Evolutionary conservation across 2,113 vertebrate species (phyloP).

Genomic region (Poeciliopsis retropinna): DNA sequence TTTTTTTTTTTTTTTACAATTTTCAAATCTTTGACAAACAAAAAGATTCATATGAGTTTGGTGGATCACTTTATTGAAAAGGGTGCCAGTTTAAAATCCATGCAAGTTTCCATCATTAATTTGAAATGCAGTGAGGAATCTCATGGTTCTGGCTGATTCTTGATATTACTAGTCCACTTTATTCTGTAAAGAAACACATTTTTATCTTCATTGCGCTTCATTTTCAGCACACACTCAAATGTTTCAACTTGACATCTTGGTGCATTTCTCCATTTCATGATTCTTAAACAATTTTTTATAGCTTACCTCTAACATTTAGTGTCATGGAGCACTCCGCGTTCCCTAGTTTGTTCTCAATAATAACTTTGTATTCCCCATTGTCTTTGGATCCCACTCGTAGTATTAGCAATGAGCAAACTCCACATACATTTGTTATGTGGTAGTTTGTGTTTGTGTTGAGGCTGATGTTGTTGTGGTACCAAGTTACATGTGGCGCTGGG

Average conservation of each 20-base stretch:
- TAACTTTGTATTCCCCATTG: conserved; percentile 82
- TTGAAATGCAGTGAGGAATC: not conserved
- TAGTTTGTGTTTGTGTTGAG: conserved; percentile 80
- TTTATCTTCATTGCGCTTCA: not conserved
- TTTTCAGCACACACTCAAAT: not conserved
- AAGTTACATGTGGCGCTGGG: conserved; percentile 83
- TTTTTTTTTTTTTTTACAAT: not conserved
- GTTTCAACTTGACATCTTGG: not conserved
- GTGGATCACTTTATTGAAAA: not conserved
- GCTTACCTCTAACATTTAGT: conserved; percentile 83
- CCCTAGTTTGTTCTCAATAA: conserved; percentile 83
- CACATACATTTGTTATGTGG: conserved; percentile 83
- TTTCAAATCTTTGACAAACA: not conserved
- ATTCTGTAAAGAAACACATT: conserved; percentile 58
- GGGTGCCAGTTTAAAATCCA: not conserved
- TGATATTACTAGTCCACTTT: conserved; percentile 34
- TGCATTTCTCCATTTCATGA: not conserved
- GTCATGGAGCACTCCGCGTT: conserved; percentile 77
- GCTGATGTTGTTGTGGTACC: conserved; percentile 83
- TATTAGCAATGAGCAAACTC: conserved; percentile 88
- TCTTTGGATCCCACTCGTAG: conserved; percentile 77
- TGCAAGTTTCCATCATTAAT: not conserved
- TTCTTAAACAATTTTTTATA: conserved; percentile 2
- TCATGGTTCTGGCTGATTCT: conserved; percentile 9
- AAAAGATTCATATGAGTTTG: not conserved